phyloP scores from a whole-genome alignment of 1,140 invertebrate genomes.

The Drosophila grimshawi region DNA sequence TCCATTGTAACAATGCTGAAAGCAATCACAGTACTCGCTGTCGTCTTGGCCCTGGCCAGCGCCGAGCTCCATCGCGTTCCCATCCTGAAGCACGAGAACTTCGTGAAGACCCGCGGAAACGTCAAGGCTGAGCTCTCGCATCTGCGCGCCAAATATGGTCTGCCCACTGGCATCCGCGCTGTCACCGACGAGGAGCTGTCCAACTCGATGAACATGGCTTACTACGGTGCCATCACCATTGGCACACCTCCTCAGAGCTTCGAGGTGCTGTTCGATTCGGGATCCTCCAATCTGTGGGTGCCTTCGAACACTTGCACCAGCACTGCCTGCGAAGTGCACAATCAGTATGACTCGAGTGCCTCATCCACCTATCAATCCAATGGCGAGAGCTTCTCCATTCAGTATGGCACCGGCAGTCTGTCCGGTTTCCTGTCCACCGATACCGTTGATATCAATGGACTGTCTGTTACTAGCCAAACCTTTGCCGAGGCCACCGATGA shows the following conservation, averaged over 20 bases:
- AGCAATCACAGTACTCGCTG: conserved; percentile 37
- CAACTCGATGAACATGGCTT: conserved; percentile 98
- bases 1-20: conserved; percentile 58
- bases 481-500: conserved; percentile 99
- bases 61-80: conserved; percentile 68
- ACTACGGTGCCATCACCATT: conserved; percentile 97
- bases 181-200: conserved; percentile 90
- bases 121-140: conserved; percentile 62
- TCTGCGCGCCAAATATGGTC: conserved; percentile 57
- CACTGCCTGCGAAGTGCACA: conserved; percentile 92
- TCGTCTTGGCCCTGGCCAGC: conserved; percentile 64
- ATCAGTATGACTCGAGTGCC: conserved; percentile 92
- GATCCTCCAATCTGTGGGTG: conserved; percentile 99
- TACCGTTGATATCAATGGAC: conserved; percentile 88
- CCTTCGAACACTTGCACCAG: conserved; percentile 95
- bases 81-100: conserved; percentile 65
- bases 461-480: conserved; percentile 92
- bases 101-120: conserved; percentile 68
- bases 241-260: conserved; percentile 97
- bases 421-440: conserved; percentile 97
- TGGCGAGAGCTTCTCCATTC: conserved; percentile 96
- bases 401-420: conserved; percentile 97
- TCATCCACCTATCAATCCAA: conserved; percentile 94
- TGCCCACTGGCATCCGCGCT: conserved; percentile 36
- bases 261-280: conserved; percentile 98